phyloP scores from a whole-genome alignment of 2,888 invertebrate species.

The Eupithecia centaureata region DNA sequence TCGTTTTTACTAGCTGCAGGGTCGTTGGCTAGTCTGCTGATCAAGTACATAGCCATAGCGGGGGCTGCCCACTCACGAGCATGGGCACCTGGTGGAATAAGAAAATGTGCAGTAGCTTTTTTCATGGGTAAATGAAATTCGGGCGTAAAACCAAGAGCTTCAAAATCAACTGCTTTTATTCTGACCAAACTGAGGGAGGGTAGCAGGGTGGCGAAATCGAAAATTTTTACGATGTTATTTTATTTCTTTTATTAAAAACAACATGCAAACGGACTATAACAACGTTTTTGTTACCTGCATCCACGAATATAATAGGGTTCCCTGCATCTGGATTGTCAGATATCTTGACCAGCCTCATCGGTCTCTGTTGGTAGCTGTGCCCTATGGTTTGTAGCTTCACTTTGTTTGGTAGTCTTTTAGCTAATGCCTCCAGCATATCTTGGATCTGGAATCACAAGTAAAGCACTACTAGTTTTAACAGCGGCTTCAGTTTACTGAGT shows the following conservation, averaged over 20 bases:
- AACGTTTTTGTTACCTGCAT: conserved; percentile 72
- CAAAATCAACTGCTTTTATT: too few species aligned
- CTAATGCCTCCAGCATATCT: conserved; percentile 56
- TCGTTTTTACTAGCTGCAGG: conserved; percentile 64
- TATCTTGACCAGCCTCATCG: conserved; percentile 82
- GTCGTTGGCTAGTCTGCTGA: conserved; percentile 78
- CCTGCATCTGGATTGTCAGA: conserved; percentile 74
- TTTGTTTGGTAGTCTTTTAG: conserved; percentile 65
- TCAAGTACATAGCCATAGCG: conserved; percentile 83
- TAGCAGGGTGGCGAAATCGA: too few species aligned
- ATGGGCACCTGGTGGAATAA: conserved; percentile 75
- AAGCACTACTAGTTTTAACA: background rate
- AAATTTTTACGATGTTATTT: too few species aligned
- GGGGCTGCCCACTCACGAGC: conserved; percentile 88
- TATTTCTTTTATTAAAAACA: background rate
- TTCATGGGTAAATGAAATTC: background rate
- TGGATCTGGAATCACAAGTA: conserved; percentile 55
- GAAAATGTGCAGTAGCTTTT: too few species aligned
- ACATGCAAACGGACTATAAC: background rate
- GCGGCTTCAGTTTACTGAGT: too few species aligned
- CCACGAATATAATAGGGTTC: conserved; percentile 85
- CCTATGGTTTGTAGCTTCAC: conserved; percentile 81
- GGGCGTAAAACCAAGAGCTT: too few species aligned
- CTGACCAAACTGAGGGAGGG: too few species aligned
- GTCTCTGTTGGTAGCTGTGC: conserved; percentile 80